Evolutionary conservation across 2,113 vertebrate species (phyloP).

Genomic region (Amia ocellicauda): DNA sequence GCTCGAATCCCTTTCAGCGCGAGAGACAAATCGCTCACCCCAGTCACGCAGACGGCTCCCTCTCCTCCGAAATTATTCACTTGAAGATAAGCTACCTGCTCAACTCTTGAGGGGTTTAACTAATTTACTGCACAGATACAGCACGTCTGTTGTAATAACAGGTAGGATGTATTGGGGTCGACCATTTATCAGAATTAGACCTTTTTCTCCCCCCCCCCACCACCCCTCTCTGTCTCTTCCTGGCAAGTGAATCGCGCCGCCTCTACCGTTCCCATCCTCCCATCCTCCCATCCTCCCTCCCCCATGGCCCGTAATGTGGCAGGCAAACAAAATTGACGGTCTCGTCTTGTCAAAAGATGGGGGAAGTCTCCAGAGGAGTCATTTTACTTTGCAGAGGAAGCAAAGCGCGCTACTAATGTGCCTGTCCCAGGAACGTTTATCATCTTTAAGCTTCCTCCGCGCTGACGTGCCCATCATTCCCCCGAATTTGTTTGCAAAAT

Average conservation of each 20-base stretch:
- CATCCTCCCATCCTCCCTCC: slow-evolving; percentile 59
- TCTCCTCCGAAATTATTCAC: slow-evolving; percentile 81
- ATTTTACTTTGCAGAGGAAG: slow-evolving; percentile 89
- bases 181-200: slow-evolving; percentile 93
- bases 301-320: slow-evolving; percentile 89
- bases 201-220: slow-evolving; percentile 79
- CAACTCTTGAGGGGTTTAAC: slow-evolving; percentile 78
- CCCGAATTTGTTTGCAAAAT: slow-evolving; percentile 83
- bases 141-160: slow-evolving; percentile 83
- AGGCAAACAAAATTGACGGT: slow-evolving; percentile 95
- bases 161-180: slow-evolving; percentile 80
- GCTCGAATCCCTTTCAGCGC: slow-evolving; percentile 71
- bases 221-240: too few species aligned
- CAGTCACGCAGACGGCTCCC: slow-evolving; percentile 74
- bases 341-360: slow-evolving; percentile 90
- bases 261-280: slow-evolving; percentile 66
- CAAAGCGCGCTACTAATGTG: slow-evolving; percentile 79
- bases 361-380: slow-evolving; percentile 82
- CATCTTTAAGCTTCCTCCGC: slow-evolving; percentile 81
- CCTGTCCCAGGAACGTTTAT: slow-evolving; percentile 88
- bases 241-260: slow-evolving; percentile 73
- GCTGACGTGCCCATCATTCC: slow-evolving; percentile 82
- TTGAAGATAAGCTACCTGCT: slow-evolving; percentile 79
- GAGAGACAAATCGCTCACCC: slow-evolving; percentile 80
- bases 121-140: slow-evolving; percentile 82